Base-by-base conservation (phyloP, 2,113 vertebrate genomes). In the Tinamus guttatus region DNA sequence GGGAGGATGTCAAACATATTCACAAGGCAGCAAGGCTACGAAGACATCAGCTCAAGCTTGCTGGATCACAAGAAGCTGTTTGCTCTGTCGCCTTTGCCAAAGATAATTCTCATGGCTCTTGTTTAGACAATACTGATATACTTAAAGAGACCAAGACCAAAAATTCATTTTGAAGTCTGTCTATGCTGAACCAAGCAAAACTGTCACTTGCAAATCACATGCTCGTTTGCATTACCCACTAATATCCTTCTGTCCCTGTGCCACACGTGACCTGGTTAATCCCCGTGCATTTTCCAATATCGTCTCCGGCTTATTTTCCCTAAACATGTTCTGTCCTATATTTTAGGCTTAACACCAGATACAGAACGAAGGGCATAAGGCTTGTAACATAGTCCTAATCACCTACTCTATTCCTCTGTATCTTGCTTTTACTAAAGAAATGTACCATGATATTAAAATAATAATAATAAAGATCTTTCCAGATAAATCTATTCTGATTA, bases 301-400 rank as follows among this genome's bases (percentile, higher is more conserved):
- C 24, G 47, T 24, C 36, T 70, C 13, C 40, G 58, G 8, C n/a
- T 79, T 43, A 16, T 43, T 77, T 41, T 34, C 62, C 45, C 25
- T 54, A 52, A 38, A 67, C 7, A 17, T 7, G 6, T 21, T 32
- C 32, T 54, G 24, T 51, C 28, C 34, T 1, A 0, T 22, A 7
- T 15, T 77, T 25, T 79, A 9, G 20, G 80, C 27, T 14, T 64
- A 51, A 77, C 25, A 13, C 10, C 28, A 83, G 32, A 49, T 6
- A 86, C 22, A 75, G 18, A 93, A 67, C 14, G 32, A 63, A 81
- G 14, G 32, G 62, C 14, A 9, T 22, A 83, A 63, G 21, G 45
- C 22, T 87, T 0, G 2, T 17, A 81, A 89, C 79, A 75, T 65
- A 52, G 5, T 5, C 19, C 15, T 10, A 9, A 7, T n/a, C n/a